Evolutionary conservation across 1,140 invertebrate species (phyloP).

Genomic region (Hermetia illucens): DNA sequence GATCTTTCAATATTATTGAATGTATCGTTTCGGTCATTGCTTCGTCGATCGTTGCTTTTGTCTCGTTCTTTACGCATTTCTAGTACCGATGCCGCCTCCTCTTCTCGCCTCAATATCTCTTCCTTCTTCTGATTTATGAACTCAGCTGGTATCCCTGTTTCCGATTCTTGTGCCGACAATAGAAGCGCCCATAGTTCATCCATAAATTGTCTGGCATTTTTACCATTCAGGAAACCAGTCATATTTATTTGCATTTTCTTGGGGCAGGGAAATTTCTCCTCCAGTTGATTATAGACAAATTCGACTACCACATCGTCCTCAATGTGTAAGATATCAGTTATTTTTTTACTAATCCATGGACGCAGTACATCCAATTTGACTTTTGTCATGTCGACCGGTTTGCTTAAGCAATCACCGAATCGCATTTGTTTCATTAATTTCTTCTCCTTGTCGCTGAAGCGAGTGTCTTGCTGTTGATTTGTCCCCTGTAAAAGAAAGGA

Average conservation of each 20-base stretch:
- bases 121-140: constrained; percentile 94
- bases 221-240: constrained; percentile 96
- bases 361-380: constrained; percentile 96
- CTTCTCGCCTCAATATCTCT: constrained; percentile 77
- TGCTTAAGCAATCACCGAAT: constrained; percentile 82
- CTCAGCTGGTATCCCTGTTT: constrained; percentile 83
- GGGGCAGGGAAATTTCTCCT: constrained; percentile 91
- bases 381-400: constrained; percentile 96
- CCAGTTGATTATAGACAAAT: constrained; percentile 97
- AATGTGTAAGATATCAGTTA: constrained; percentile 88
- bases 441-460: constrained; percentile 98
- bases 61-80: constrained; percentile 12
- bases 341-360: constrained; percentile 95
- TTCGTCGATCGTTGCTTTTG: not conserved
- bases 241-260: constrained; percentile 99
- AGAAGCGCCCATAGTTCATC: constrained; percentile 91
- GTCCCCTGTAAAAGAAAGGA: constrained; percentile 63
- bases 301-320: constrained; percentile 98
- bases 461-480: constrained; percentile 93
- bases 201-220: constrained; percentile 95
- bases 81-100: constrained; percentile 31
- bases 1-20: not conserved
- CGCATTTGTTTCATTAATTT: constrained; percentile 98
- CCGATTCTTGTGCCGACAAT: constrained; percentile 87
- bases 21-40: not conserved